These are phyloP conservation scores for Drosophila grimshawi DNA, from an alignment of 1,140 invertebrate genomes.

Conservation along the genomic window DNA sequence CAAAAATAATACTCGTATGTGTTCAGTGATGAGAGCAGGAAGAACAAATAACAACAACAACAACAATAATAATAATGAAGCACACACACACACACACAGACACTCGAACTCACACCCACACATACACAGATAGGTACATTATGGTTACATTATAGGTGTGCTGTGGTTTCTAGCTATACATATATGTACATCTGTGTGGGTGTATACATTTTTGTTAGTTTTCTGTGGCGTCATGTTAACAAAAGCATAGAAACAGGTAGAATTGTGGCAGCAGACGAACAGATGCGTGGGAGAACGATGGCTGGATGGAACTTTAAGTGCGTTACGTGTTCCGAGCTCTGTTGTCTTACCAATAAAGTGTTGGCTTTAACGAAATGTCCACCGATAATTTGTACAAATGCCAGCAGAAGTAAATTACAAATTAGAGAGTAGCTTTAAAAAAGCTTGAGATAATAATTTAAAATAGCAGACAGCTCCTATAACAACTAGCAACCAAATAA, in stretches of 20 bases:
- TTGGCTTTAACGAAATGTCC: constrained; percentile 17
- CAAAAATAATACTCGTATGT: constrained; percentile 67
- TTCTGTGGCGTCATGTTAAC: constrained; percentile 66
- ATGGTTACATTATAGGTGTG: constrained; percentile 64
- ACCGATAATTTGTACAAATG: not conserved
- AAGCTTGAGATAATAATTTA: no score
- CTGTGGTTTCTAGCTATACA: constrained; percentile 28
- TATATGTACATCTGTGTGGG: constrained; percentile 17
- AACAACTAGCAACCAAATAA: no score
- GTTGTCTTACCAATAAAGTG: not conserved
- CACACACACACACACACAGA: constrained; percentile 12
- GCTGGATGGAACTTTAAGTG: constrained; percentile 30
- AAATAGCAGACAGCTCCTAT: no score
- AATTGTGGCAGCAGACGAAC: not conserved
- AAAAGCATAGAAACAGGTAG: constrained; percentile 60
- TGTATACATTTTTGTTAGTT: constrained; percentile 68
- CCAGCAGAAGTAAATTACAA: not conserved
- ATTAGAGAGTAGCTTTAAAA: not conserved
- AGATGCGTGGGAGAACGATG: not conserved
- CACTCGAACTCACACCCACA: no score
- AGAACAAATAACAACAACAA: constrained; percentile 59
- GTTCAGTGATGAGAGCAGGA: constrained; percentile 49
- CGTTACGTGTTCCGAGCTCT: constrained; percentile 6
- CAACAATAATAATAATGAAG: constrained; percentile 73
- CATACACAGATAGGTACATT: constrained; percentile 13